Base-by-base conservation (phyloP, 2,888 invertebrate genomes). In the Portevinia maculata region DNA sequence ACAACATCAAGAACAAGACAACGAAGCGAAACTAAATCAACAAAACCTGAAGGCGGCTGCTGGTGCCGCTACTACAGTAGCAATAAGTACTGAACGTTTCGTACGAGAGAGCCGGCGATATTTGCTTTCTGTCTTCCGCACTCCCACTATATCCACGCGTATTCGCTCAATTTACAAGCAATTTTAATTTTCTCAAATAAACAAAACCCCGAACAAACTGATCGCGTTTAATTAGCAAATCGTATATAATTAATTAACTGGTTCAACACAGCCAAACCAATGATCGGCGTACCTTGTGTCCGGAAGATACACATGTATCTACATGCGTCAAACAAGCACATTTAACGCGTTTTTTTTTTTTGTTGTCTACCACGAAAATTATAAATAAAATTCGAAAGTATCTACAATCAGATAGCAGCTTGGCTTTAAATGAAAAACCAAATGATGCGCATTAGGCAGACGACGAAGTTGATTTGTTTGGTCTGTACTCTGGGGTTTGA, bases 151-250 rank as follows among this genome's bases (percentile, higher is more conserved):
- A 6, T 13, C 24, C 34, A 30, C 24, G n/a, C 46, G 6, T 11
- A 13, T 50, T 24, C 39, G 15, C n/a, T 11, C 34, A 19, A 17
- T 13, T n/a, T n/a, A n/a, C 19, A 1, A 3, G 59, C 39, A 34
- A 50, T 53, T 76, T 78, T 73, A 69, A 78, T 78, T 83, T 78
- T 59, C 83, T 67, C 78, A 44, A 67, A 73, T 83, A 83, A 83
- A 83, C 83, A 83, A 75, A n/a, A 67, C 19, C 39, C 44, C 74
- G 24, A 74, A 41, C 73, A 48, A 75, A 73, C 65, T 62, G 78
- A 83, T 83, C 78, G 78, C 78, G 62, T 83, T 83, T 83, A 78
- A 83, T 83, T 78, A 78, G 78, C 78, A 67, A 83, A 73, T 78
- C 83, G 67, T 73, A 67, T n/a, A n/a, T 57, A 78, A 83, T 78